phyloP scores from a whole-genome alignment of 1,140 invertebrate genomes.

The Nephotettix cincticeps region DNA sequence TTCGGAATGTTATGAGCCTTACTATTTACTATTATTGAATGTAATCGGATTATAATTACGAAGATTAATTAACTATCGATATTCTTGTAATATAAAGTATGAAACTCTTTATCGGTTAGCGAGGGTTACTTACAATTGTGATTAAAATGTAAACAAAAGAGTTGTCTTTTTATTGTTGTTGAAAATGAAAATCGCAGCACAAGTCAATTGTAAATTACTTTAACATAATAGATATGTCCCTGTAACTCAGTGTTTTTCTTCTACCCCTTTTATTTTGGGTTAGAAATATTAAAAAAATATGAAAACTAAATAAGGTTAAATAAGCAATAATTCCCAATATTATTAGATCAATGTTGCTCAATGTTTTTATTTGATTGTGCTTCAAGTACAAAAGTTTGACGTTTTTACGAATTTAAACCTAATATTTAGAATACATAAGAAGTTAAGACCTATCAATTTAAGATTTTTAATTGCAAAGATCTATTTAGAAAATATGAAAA shows the following conservation, averaged over 20 bases:
- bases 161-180: constrained; percentile 17
- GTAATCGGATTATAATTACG: constrained; percentile 25
- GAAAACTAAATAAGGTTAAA: too few relatives aligned
- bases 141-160: constrained; percentile 18
- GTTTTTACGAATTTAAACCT: too few relatives aligned
- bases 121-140: constrained; percentile 17
- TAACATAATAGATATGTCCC: constrained; percentile 24
- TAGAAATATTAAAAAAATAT: too few relatives aligned
- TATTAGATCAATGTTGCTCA: too few relatives aligned
- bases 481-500: too few relatives aligned
- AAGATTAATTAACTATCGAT: constrained; percentile 21
- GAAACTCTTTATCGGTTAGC: constrained; percentile 7
- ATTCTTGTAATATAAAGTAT: constrained; percentile 27
- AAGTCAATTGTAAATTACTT: constrained; percentile 25
- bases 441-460: too few relatives aligned
- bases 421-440: too few relatives aligned
- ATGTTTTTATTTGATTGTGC: too few relatives aligned
- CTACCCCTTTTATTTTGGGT: too few relatives aligned
- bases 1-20: constrained; percentile 23
- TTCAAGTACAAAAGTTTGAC: too few relatives aligned
- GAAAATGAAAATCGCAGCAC: constrained; percentile 19
- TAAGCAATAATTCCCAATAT: too few relatives aligned
- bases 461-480: too few relatives aligned
- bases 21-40: constrained; percentile 24
- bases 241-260: not conserved